These are phyloP conservation scores for Coenobita brevimanus DNA, from an alignment of 1,140 invertebrate genomes.

Conservation along the genomic window DNA sequence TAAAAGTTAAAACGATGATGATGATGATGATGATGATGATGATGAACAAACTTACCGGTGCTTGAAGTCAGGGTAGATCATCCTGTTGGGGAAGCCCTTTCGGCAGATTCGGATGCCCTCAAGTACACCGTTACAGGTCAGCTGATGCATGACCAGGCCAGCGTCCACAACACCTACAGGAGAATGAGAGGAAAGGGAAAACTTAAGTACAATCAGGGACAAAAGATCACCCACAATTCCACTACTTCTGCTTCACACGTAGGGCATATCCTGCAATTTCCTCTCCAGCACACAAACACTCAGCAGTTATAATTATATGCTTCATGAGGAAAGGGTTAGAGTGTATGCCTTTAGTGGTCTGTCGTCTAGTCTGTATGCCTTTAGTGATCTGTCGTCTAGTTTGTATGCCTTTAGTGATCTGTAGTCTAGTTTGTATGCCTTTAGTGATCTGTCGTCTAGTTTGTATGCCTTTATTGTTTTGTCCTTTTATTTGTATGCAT, in stretches of 20 bases:
- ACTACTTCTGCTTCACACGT: too few relatives aligned
- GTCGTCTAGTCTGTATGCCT: too few relatives aligned
- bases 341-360: too few relatives aligned
- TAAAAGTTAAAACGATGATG: neutral
- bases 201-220: neutral
- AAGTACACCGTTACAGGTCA: slow-evolving; percentile 98
- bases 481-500: neutral
- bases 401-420: neutral
- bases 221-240: too few relatives aligned
- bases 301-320: too few relatives aligned
- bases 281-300: too few relatives aligned
- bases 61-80: slow-evolving; percentile 49
- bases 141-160: slow-evolving; percentile 98
- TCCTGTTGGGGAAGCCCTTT: slow-evolving; percentile 59
- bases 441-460: neutral
- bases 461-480: neutral
- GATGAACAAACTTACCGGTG: slow-evolving; percentile 16
- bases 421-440: neutral
- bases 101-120: slow-evolving; percentile 56
- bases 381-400: too few relatives aligned
- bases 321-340: too few relatives aligned
- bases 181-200: slow-evolving; percentile 11
- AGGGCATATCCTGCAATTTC: neutral
- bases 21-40: slow-evolving; percentile 81
- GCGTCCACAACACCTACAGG: slow-evolving; percentile 95